A percentile compares a stretch with the other conserved stretches of the same genome.
These are phyloP conservation scores for Actinostola sp. DNA, from an alignment of 92 coral and sea anemone genomes.

Conservation along the genomic window DNA sequence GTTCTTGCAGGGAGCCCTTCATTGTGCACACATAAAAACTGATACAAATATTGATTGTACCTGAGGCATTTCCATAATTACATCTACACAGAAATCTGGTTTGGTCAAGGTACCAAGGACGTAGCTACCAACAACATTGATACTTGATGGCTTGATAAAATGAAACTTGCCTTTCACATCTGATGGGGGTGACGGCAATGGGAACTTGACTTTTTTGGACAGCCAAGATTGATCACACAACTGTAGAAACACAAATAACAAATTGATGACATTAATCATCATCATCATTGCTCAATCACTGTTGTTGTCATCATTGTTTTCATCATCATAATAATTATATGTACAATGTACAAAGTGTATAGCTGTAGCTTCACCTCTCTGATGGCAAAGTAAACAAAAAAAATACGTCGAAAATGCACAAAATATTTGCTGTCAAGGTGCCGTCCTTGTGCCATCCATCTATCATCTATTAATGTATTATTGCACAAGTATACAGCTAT, in stretches of 20 bases:
- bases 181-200: conserved; percentile 75
- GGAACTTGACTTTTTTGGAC: conserved; percentile 69
- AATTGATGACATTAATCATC: background rate
- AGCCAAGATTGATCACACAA: conserved; percentile 75
- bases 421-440: no score
- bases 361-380: no score
- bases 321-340: no score
- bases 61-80: conserved; percentile 92
- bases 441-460: no score
- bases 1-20: no score
- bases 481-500: no score
- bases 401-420: no score
- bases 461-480: no score
- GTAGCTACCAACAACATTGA: conserved; percentile 95
- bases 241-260: conserved; percentile 38
- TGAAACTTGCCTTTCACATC: conserved; percentile 86
- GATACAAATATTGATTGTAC: conserved; percentile 48
- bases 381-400: no score
- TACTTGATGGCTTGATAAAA: conserved; percentile 68
- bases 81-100: conserved; percentile 82
- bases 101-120: conserved; percentile 82
- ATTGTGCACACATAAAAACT: no score
- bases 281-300: background rate
- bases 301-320: background rate
- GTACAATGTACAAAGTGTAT: no score